phyloP scores from a whole-genome alignment of 2,113 vertebrate genomes.

The Megaleporinus macrocephalus region DNA sequence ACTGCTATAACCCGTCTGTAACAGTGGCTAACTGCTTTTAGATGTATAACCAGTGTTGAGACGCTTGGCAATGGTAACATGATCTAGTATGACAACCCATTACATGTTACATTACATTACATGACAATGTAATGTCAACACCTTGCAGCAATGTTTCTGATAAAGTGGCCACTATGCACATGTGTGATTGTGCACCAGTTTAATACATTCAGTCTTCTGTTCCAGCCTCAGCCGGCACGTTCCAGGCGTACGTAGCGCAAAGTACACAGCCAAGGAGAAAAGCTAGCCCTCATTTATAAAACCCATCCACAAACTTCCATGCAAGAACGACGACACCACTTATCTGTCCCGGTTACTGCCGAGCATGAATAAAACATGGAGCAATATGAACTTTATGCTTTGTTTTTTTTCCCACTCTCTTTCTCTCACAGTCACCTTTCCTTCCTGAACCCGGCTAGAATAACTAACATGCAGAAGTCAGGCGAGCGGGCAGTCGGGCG shows the following conservation, averaged over 20 bases:
- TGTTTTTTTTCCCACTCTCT: slow-evolving; percentile 31
- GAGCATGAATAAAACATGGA: slow-evolving; percentile 74
- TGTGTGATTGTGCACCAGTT: too few species aligned
- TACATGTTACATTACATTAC: too few species aligned
- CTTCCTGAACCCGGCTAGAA: slow-evolving; percentile 67
- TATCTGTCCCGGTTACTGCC: slow-evolving; percentile 68
- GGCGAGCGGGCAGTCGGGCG: slow-evolving; percentile 59
- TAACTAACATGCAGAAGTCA: slow-evolving; percentile 70
- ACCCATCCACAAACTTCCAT: slow-evolving; percentile 34
- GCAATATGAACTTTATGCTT: slow-evolving; percentile 60
- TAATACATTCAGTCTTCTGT: neutral
- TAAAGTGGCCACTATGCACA: too few species aligned
- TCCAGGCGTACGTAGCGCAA: neutral
- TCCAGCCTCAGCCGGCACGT: neutral
- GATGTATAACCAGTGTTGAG: too few species aligned
- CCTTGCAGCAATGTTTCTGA: too few species aligned
- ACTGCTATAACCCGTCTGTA: too few species aligned
- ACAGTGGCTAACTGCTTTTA: too few species aligned
- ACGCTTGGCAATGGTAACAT: too few species aligned
- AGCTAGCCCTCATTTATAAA: slow-evolving; percentile 40
- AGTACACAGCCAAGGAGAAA: slow-evolving; percentile 38
- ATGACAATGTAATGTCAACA: too few species aligned
- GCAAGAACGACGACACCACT: slow-evolving; percentile 65
- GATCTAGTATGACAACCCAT: too few species aligned
- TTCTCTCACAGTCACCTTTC: slow-evolving; percentile 45